phyloP scores from a whole-genome alignment of 2,888 invertebrate species.

The Arrhopalites spinosus region DNA sequence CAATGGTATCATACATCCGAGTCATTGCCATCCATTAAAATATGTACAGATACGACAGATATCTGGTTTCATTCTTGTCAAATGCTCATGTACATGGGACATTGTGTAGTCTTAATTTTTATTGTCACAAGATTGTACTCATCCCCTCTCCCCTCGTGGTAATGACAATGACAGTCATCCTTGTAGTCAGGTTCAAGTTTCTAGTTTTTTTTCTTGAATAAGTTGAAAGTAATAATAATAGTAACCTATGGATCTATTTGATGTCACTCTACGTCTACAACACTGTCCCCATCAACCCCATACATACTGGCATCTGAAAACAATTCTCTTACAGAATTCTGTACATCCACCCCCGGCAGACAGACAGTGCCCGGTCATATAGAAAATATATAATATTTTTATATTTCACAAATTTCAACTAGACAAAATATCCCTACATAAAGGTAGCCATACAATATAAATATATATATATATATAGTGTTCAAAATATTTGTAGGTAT shows the following conservation, averaged over 20 bases:
- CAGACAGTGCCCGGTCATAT: no score
- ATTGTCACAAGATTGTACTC: constrained; percentile 1
- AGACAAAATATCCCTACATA: no score
- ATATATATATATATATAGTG: neutral
- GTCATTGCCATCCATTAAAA: constrained; percentile 15
- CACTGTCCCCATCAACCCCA: no score
- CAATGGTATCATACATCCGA: neutral
- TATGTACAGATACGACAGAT: no score
- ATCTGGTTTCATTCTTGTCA: constrained; percentile 5
- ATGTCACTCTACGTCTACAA: neutral
- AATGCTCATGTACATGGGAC: neutral
- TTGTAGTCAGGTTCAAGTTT: constrained; percentile 2
- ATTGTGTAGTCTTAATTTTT: constrained; percentile 7
- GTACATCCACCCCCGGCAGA: no score
- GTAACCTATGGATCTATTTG: constrained; percentile 5
- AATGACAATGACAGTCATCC: neutral
- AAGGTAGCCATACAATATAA: no score
- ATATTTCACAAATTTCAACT: no score
- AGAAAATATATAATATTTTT: no score
- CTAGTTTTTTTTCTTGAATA: no score
- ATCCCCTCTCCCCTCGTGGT: no score
- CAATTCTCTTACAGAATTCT: no score
- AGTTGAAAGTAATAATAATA: neutral
- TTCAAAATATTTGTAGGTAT: neutral
- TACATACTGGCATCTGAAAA: neutral